Evolutionary conservation across 2,113 vertebrate genomes (phyloP).

Genomic region (Theristicus caerulescens): DNA sequence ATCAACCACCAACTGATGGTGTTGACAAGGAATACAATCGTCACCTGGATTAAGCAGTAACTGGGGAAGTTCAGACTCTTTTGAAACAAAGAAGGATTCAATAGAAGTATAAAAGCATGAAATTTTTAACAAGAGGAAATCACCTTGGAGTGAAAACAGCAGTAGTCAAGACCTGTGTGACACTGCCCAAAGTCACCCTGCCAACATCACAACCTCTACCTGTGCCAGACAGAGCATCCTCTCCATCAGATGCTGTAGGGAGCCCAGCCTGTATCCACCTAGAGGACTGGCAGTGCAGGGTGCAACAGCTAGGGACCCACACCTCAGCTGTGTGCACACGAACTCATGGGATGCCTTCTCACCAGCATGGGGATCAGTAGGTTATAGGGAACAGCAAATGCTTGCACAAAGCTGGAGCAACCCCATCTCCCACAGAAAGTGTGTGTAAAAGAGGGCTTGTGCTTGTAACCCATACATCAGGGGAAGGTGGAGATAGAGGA

Average conservation of each 20-base stretch:
- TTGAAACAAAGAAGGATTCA: neutral
- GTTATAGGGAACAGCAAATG: neutral
- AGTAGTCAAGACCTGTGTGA: neutral
- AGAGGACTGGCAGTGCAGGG: neutral
- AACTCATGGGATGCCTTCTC: neutral
- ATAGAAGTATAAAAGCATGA: neutral
- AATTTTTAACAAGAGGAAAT: neutral
- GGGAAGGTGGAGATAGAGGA: neutral
- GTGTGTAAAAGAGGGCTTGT: neutral
- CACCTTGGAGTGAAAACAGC: neutral
- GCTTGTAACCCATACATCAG: neutral
- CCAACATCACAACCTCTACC: neutral
- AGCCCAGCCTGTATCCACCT: neutral
- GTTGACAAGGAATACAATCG: neutral
- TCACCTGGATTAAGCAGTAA: neutral
- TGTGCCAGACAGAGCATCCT: neutral
- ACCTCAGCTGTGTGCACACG: neutral
- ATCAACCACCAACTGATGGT: neutral
- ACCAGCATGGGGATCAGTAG: neutral
- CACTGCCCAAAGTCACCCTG: neutral
- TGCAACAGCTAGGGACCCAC: neutral
- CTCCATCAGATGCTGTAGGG: neutral
- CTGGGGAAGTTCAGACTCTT: neutral
- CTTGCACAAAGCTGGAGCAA: neutral
- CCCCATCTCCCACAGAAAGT: neutral